These are phyloP conservation scores for Leucoraja ocellata DNA, from an alignment of 2,797 vertebrate genomes.

Conservation along the genomic window DNA sequence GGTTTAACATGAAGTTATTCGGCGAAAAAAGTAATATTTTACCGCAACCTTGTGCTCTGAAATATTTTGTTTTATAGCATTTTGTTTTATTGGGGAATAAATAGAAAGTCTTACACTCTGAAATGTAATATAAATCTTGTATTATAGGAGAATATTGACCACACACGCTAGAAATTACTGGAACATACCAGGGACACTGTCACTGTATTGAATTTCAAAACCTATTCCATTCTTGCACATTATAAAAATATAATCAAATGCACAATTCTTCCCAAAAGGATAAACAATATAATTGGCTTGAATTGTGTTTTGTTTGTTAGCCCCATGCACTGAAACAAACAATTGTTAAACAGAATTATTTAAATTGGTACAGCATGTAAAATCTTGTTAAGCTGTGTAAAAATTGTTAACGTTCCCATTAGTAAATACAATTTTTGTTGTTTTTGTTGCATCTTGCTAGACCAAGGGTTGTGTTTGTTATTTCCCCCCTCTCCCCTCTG, in stretches of 20 bases:
- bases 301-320: constrained; percentile 59
- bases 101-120: background rate
- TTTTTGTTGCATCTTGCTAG: constrained; percentile 57
- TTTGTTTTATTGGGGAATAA: background rate
- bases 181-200: constrained; percentile 28
- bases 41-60: background rate
- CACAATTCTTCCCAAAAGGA: constrained; percentile 57
- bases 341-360: constrained; percentile 66
- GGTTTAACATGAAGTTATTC: background rate
- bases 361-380: constrained; percentile 65
- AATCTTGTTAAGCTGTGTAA: constrained; percentile 63
- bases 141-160: background rate
- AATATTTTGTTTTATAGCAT: constrained; percentile 9
- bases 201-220: constrained; percentile 49
- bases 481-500: constrained; percentile 47
- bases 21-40: background rate
- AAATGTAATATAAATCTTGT: background rate
- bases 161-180: background rate
- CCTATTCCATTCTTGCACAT: constrained; percentile 50
- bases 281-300: constrained; percentile 58
- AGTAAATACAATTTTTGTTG: constrained; percentile 61
- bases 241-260: constrained; percentile 48
- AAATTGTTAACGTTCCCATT: constrained; percentile 59
- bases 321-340: constrained; percentile 56
- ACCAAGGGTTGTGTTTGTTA: constrained; percentile 50